Evolutionary conservation across 2,113 vertebrate species (phyloP), one percentile per base, ranked within the genome.

Genomic region (Carettochelys insculpta): DNA sequence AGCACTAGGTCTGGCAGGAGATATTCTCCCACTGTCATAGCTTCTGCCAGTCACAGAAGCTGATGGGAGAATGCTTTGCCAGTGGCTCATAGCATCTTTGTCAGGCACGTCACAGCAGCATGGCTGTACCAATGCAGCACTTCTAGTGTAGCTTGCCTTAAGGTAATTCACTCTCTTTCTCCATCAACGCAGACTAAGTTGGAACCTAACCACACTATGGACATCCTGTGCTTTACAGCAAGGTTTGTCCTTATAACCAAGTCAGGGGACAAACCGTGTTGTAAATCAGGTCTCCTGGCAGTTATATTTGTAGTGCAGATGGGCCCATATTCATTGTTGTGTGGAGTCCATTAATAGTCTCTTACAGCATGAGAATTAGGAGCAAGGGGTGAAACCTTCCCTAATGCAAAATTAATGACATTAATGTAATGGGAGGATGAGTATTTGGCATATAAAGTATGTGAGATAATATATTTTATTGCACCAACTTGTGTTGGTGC

Each of bases 221-320:
- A 3, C 1, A 11, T 1, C 47, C 43, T 7, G 43, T 41, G 20
- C 11, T 3, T 41, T 10, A 14, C n/a, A n/a, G n/a, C n/a, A n/a
- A n/a, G n/a, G n/a, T n/a, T n/a, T n/a, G n/a, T n/a, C n/a, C 29
- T 48, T 3, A 6, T 38, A 58, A 13, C 3, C 16, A 8, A 8
- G 47, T 0, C 41, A 75, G 22, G 41, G 71, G 24, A 75, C 7
- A 16, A 41, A 12, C n/a, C 20, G 61, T 75, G 24, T 25, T 45
- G 41, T 75, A 75, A n/a, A 75, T 75, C n/a, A 38, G n/a, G 24
- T 75, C 71, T 41, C 22, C 41, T 45, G 24, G 0, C 4, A 11
- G 14, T 1, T 0, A 1, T 54, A 17, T 41, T 45, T 29, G n/a
- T 31, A 17, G 14, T 8, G 41, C 25, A 45, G 11, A 43, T 75